Percentiles rank a stretch among this genome's conserved stretches.
These are phyloP conservation scores for Drosophila meridionalis DNA, from an alignment of 2,888 invertebrate species.

Conservation along the genomic window DNA sequence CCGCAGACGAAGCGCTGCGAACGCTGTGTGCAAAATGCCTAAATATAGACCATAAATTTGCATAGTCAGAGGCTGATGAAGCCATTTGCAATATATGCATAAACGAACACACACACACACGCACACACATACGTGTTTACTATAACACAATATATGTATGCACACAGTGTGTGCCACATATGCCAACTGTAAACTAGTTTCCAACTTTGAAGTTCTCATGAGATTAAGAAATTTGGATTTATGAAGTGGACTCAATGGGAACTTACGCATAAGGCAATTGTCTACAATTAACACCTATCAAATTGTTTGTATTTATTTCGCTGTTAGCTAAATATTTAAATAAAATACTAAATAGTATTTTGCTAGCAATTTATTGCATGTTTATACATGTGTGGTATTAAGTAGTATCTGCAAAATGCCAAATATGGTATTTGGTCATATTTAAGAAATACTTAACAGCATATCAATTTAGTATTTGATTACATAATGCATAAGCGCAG, in stretches of 20 bases:
- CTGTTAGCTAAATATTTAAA: too few species aligned
- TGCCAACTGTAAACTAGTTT: conserved; percentile 2
- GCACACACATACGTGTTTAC: too few species aligned
- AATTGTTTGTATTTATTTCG: too few species aligned
- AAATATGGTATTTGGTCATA: too few species aligned
- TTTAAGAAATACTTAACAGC: too few species aligned
- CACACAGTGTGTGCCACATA: conserved; percentile 27
- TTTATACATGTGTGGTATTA: too few species aligned
- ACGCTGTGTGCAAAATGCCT: conserved; percentile 70
- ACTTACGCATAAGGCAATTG: neutral
- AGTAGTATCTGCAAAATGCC: too few species aligned
- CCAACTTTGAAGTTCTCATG: neutral
- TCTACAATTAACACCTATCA: neutral
- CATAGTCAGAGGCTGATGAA: conserved; percentile 65
- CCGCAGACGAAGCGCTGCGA: conserved; percentile 49
- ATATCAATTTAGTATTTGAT: too few species aligned
- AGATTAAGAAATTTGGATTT: neutral
- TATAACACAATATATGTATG: too few species aligned
- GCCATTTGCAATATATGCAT: conserved; percentile 53
- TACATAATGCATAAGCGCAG: too few species aligned
- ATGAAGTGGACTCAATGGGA: neutral
- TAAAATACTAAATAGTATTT: too few species aligned
- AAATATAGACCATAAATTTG: conserved; percentile 77
- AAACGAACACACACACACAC: neutral
- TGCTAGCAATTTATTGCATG: too few species aligned